These are phyloP conservation scores for Oryzias melastigma DNA, from an alignment of 2,113 vertebrate species.

Conservation along the genomic window DNA sequence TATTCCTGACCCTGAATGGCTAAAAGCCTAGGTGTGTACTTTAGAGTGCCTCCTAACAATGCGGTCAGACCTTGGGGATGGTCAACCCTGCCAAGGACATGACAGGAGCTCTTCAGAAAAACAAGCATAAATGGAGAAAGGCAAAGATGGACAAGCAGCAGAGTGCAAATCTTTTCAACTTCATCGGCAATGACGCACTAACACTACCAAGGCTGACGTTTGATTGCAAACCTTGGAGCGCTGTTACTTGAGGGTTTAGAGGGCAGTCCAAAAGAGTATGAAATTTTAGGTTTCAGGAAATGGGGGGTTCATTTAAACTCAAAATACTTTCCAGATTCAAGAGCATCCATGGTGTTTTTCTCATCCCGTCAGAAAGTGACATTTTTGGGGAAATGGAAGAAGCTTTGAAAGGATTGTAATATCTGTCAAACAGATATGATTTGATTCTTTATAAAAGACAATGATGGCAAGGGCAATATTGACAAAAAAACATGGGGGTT, in stretches of 20 bases:
- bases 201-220: neutral
- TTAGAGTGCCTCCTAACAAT: slow-evolving; percentile 24
- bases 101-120: slow-evolving; percentile 45
- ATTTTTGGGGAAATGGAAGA: neutral
- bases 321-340: neutral
- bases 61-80: slow-evolving; percentile 20
- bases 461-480: no score
- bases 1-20: slow-evolving; percentile 8
- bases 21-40: neutral
- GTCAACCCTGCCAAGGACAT: slow-evolving; percentile 43
- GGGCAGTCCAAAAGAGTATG: neutral
- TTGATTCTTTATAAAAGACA: no score
- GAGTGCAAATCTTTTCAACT: slow-evolving; percentile 22
- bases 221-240: slow-evolving; percentile 13
- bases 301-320: neutral
- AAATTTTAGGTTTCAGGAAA: neutral
- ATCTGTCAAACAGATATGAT: no score
- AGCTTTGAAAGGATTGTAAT: neutral
- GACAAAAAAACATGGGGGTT: no score
- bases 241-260: neutral
- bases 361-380: neutral
- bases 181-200: slow-evolving; percentile 4
- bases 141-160: slow-evolving; percentile 16
- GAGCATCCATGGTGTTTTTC: neutral
- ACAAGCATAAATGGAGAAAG: slow-evolving; percentile 26